Evolutionary conservation across 2,113 vertebrate species (phyloP).

Genomic region (Rhizomys pruinosus): DNA sequence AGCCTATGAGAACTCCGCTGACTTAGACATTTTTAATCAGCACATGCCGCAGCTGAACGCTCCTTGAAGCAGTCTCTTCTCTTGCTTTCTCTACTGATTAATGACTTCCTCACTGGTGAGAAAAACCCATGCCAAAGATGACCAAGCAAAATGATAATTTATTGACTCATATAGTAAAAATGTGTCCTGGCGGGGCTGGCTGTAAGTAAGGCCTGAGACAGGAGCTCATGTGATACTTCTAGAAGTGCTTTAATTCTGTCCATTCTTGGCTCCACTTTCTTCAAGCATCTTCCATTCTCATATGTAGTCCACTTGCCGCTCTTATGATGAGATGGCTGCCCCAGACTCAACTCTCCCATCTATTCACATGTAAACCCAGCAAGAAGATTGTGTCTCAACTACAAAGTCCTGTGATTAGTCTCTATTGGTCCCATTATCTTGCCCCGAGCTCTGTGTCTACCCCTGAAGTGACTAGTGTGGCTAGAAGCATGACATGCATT

Average conservation of each 20-base stretch:
- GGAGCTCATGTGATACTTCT: background rate
- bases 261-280: background rate
- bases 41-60: background rate
- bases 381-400: background rate
- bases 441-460: background rate
- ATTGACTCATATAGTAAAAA: background rate
- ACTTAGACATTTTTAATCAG: background rate
- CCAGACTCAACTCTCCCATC: background rate
- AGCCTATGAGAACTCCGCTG: background rate
- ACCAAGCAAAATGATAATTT: background rate
- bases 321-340: background rate
- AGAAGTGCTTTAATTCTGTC: background rate
- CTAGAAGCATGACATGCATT: background rate
- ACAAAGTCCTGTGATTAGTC: background rate
- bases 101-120: background rate
- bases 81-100: background rate
- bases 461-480: background rate
- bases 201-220: background rate
- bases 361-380: background rate
- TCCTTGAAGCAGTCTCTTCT: background rate
- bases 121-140: background rate
- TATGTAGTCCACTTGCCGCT: background rate
- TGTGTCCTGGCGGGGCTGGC: background rate
- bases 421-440: background rate
- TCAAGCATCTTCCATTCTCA: background rate